Evolutionary conservation across 2,113 vertebrate species (phyloP), one percentile per base, ranked within the genome.

Genomic region (Ctenodactylus gundi): DNA sequence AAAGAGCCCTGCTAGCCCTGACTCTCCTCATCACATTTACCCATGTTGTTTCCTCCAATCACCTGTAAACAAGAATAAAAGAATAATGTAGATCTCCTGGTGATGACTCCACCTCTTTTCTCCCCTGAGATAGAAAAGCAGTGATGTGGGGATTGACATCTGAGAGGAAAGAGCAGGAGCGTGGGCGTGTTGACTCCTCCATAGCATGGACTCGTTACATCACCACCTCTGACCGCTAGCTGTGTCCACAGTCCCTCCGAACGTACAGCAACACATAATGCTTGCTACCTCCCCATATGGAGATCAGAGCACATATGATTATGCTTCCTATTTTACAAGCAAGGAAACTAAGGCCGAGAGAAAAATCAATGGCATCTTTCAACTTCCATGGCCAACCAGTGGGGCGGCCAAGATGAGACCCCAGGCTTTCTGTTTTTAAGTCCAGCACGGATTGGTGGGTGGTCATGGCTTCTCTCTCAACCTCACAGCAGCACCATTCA

Each of bases 1-100:
- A n/a, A 3, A n/a, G 21, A 77, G 2, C 10, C 25, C 13, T 27
- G 18, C 7, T 0, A 39, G 6, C 29, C 7, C 31, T n/a, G 11
- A 11, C 14, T 18, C 17, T 67, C 51, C n/a, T n/a, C n/a, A 11
- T 27, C 58, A 6, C 6, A 2, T 17, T 67, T 44, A 41, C 0
- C 41, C 4, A 6, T 4, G 3, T n/a, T 57, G 39, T 27, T 64
- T n/a, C 31, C 17, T 58, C 15, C 1, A 15, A 20, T 44, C 67
- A n/a, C 15, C 62, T 29, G 1, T 21, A 73, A 94, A 51, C 68
- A 86, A 39, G 73, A 80, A 34, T 14, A 46, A 41, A 77, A 92
- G 41, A 49, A 60, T 25, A 0, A 31, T 67, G 39, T 53, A 9
- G 62, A 13, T 60, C n/a, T 68, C 44, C 27, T 4, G n/a, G 58